Percentiles rank a stretch among this genome's conserved stretches.
These are phyloP conservation scores for Eilema sororculum DNA, from an alignment of 2,888 invertebrate species.

Conservation along the genomic window DNA sequence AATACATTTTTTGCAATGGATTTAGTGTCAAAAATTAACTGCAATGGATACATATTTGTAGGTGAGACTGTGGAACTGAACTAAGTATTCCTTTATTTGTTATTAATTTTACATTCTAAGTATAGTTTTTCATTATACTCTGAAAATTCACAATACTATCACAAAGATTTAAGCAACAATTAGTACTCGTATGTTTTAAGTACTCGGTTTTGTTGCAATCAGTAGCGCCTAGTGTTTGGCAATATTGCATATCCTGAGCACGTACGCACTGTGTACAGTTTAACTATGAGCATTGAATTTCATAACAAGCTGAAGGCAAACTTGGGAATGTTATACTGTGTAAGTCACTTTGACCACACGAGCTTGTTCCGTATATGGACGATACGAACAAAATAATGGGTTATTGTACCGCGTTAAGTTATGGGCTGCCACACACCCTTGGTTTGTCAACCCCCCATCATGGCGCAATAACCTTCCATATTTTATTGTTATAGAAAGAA, in stretches of 20 bases:
- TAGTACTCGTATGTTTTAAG: conserved; percentile 15
- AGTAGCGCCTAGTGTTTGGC: conserved; percentile 25
- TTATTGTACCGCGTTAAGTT: conserved; percentile 3
- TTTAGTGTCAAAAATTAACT: too few relatives aligned
- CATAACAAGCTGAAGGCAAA: conserved; percentile 36
- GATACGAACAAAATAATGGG: conserved; percentile 4
- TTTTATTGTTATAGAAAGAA: neutral
- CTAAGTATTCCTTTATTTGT: conserved; percentile 5
- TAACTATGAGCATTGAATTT: conserved; percentile 39
- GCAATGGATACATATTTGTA: too few relatives aligned
- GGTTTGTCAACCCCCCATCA: neutral
- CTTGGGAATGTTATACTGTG: conserved; percentile 19
- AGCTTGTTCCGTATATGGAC: conserved; percentile 8
- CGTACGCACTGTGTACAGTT: conserved; percentile 28
- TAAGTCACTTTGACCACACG: conserved; percentile 21
- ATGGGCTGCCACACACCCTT: neutral
- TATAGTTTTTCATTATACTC: conserved; percentile 10
- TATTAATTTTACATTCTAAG: too few relatives aligned
- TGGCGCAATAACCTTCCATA: neutral
- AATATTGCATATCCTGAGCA: conserved; percentile 45
- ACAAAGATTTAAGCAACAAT: conserved; percentile 14
- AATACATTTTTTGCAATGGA: too few relatives aligned
- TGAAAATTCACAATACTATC: conserved; percentile 15
- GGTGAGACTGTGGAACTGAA: neutral
- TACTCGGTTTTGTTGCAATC: conserved; percentile 29